These are phyloP conservation scores for Callyntrura sp. DNA, from an alignment of 2,888 invertebrate species.

Conservation along the genomic window DNA sequence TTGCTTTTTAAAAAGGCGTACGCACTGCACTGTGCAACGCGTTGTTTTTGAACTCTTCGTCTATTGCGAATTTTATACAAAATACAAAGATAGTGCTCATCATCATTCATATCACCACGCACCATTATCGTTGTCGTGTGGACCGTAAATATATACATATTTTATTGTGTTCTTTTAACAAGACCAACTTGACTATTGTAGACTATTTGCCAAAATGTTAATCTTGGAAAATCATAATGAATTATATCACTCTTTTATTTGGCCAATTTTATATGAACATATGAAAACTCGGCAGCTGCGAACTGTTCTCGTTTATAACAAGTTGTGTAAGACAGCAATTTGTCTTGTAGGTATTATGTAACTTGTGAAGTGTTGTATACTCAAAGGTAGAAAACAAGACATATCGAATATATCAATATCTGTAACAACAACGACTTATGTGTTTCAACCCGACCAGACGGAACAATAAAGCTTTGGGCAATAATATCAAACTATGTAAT, in stretches of 20 bases:
- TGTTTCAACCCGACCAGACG: not conserved
- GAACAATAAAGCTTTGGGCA: conserved; percentile 22
- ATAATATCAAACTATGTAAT: not conserved
- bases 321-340: not conserved
- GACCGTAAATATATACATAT: conserved; percentile 8
- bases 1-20: not conserved
- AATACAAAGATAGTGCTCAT: conserved; percentile 36
- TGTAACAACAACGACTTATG: not conserved
- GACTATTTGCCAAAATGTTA: not conserved
- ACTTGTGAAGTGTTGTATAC: not conserved
- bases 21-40: not conserved
- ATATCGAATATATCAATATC: not conserved
- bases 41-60: not conserved
- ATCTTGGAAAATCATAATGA: conserved; percentile 14
- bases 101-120: conserved; percentile 44
- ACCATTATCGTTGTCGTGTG: not conserved
- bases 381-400: not conserved
- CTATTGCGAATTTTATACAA: conserved; percentile 1
- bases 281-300: not conserved
- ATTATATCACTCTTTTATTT: not conserved
- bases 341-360: not conserved
- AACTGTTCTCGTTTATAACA: not conserved
- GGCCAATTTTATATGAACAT: not conserved
- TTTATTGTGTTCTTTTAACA: not conserved
- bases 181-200: not conserved